Base-by-base conservation (phyloP, 2,113 vertebrate genomes). In the Salminus brasiliensis region DNA sequence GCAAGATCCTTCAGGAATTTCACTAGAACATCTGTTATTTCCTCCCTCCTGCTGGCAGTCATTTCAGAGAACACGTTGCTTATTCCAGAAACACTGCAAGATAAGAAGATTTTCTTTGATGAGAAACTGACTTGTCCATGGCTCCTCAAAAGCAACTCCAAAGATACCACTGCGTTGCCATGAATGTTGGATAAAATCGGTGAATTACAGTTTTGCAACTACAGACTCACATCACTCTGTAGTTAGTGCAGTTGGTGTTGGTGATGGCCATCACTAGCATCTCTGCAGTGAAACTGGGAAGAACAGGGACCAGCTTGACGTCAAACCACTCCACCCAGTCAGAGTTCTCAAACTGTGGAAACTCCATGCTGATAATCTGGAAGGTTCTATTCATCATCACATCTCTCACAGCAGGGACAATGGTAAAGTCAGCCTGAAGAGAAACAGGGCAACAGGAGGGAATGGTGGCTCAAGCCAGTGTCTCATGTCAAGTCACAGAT, bases 301-400 rank as follows among this genome's bases (percentile, higher is more conserved):
- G 45, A 15, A 49, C 13, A 49, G 45, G 45, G 45, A 16, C 2
- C 45, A 49, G 45, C 45, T 49, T 49, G 45, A 49, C 16, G 6
- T 49, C 13, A 18, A 49, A 49, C 45, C 45, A 49, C 1, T 49
- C 16, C 4, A 49, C 10, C 45, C 45, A 49, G 45, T 49, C 45
- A 49, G 13, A 16, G 45, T 5, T 16, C 13, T 49, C 45, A 49
- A 49, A 49, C 1, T 18, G 45, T 49, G 45, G 13, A 18, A 49
- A 49, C 45, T 49, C 45, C 1, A 10, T 1, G 53, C 53, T 55
- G 79, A 89, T 78, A 83, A 88, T 71, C 27, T 0, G 1, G 57
- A 85, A 88, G 53, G 85, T 93, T 88, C n/a, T 65, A 27, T 88
- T 84, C 87, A 86, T 87, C 32, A 79, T 7, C 5, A 59, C 41